A percentile compares a stretch with the other conserved stretches of the same genome.
Conservation (phyloP, 2,888 invertebrate genomes). For the Eupithecia abbreviata region DNA sequence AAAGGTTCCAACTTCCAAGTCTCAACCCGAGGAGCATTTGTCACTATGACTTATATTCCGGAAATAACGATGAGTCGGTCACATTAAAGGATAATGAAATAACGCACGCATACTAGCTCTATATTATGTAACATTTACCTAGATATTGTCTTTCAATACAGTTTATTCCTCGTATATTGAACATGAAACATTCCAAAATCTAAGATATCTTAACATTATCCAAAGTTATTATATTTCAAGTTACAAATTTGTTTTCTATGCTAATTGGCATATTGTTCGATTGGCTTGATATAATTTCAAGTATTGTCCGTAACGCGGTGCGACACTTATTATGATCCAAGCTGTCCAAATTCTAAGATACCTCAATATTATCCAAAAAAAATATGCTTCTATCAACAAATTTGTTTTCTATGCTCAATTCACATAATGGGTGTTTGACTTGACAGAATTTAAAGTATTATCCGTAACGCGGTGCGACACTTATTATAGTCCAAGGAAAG, state of each 20-base stretch:
- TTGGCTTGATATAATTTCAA: not conserved
- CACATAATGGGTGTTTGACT: not conserved
- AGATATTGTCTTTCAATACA: not conserved
- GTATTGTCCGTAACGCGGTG: not conserved
- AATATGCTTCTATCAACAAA: not conserved
- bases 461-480: not conserved
- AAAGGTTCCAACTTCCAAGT: slow-evolving; percentile 5
- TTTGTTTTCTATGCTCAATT: not conserved
- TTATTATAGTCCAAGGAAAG: not conserved
- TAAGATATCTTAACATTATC: not conserved
- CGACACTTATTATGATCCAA: not conserved
- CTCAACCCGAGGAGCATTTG: slow-evolving; percentile 14
- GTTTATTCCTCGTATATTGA: not conserved
- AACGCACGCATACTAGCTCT: not conserved
- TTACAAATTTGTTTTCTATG: not conserved
- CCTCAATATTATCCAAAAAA: not conserved
- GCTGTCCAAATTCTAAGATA: not conserved
- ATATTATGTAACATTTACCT: slow-evolving; percentile 1
- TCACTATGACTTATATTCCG: slow-evolving; percentile 29
- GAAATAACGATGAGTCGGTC: slow-evolving; percentile 28
- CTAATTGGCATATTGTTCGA: not conserved
- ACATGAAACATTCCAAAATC: not conserved
- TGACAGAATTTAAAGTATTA: not conserved
- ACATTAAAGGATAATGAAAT: slow-evolving; percentile 24
- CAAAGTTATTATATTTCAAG: not conserved